Percentiles rank a stretch among this genome's conserved stretches.
phyloP scores from a whole-genome alignment of 2,888 invertebrate genomes.

The Drymonia ruficornis region DNA sequence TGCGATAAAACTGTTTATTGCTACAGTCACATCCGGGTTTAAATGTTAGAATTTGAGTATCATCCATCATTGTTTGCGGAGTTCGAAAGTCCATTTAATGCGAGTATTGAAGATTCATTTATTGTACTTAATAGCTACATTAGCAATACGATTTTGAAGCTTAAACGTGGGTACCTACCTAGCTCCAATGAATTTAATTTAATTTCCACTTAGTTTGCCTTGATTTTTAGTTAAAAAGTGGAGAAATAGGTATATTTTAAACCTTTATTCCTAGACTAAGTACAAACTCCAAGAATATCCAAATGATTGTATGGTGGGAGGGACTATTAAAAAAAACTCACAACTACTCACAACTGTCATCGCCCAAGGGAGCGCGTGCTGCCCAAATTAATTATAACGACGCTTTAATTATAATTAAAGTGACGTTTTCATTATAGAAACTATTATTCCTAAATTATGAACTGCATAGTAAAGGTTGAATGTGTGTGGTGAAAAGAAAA shows the following conservation, averaged over 20 bases:
- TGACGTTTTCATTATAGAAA: conserved; percentile 61
- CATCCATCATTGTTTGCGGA: conserved; percentile 8
- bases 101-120: neutral
- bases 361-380: conserved; percentile 60
- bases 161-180: neutral
- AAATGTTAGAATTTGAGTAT: conserved; percentile 10
- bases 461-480: conserved; percentile 17
- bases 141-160: neutral
- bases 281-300: conserved; percentile 13
- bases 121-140: neutral
- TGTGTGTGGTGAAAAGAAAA: conserved; percentile 25
- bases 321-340: conserved; percentile 37
- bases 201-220: too few species aligned
- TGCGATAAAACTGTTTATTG: conserved; percentile 28
- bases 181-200: too few species aligned
- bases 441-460: conserved; percentile 48
- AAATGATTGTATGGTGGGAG: conserved; percentile 19
- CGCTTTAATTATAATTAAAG: conserved; percentile 68
- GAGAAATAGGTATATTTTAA: too few species aligned
- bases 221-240: too few species aligned
- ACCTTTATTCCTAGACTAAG: too few species aligned
- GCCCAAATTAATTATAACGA: conserved; percentile 66
- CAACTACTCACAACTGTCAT: conserved; percentile 54
- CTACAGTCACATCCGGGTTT: conserved; percentile 11
- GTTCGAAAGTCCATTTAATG: conserved; percentile 19